A percentile compares a stretch with the other conserved stretches of the same genome.
These are phyloP conservation scores for Drosophila pruinosa DNA, from an alignment of 1,140 invertebrate genomes.

Conservation along the genomic window DNA sequence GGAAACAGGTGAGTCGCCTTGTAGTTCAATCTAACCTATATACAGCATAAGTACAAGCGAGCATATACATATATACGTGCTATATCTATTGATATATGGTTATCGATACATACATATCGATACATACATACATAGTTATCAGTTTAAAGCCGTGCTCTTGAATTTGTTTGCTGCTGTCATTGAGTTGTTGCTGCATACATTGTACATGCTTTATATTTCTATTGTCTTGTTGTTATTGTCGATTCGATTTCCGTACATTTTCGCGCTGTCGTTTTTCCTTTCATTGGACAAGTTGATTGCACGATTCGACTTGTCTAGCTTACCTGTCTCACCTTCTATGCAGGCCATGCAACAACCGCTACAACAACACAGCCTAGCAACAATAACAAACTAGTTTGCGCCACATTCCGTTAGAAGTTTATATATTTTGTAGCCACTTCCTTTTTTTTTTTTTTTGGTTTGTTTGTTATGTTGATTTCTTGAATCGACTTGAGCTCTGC, in stretches of 20 bases:
- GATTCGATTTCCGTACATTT: slow-evolving; percentile 49
- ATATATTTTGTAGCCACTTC: background rate
- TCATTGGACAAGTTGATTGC: slow-evolving; percentile 52
- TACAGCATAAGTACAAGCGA: background rate
- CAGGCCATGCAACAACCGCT: slow-evolving; percentile 8
- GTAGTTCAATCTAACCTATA: background rate
- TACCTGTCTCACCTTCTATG: slow-evolving; percentile 58
- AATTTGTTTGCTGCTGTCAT: slow-evolving; percentile 22
- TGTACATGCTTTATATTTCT: slow-evolving; percentile 13
- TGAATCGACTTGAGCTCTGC: background rate
- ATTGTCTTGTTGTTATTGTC: slow-evolving; percentile 14
- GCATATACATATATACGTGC: background rate
- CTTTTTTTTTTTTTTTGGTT: background rate
- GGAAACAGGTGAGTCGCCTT: slow-evolving; percentile 67
- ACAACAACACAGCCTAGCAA: slow-evolving; percentile 14
- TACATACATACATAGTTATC: slow-evolving; percentile 1
- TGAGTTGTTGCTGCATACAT: slow-evolving; percentile 17
- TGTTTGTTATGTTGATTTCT: background rate
- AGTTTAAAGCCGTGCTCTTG: slow-evolving; percentile 13
- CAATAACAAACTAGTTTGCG: slow-evolving; percentile 57
- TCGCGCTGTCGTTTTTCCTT: slow-evolving; percentile 49
- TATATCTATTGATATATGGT: background rate
- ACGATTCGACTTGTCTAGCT: slow-evolving; percentile 27
- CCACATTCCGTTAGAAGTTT: slow-evolving; percentile 51
- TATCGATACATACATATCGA: background rate